These are phyloP conservation scores for Hybognathus amarus DNA, from an alignment of 2,797 vertebrate species.

Conservation along the genomic window DNA sequence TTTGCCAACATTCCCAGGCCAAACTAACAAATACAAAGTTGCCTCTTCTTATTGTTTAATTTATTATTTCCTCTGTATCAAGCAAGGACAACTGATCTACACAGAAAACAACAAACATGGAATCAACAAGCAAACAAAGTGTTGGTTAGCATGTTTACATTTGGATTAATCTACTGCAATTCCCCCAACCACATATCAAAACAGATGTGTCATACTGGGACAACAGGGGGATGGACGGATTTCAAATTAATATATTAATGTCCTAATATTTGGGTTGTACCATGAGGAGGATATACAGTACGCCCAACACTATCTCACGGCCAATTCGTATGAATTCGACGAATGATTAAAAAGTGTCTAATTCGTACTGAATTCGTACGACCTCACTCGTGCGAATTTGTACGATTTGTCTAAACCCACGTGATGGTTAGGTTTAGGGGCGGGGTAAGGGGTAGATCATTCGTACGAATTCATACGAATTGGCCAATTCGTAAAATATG, in stretches of 20 bases:
- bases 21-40: constrained; percentile 15
- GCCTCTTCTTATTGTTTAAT: constrained; percentile 18
- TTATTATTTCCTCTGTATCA: constrained; percentile 39
- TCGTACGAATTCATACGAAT: too few species aligned
- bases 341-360: too few species aligned
- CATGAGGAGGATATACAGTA: neutral
- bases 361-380: too few species aligned
- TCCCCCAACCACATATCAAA: constrained; percentile 2
- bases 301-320: too few species aligned
- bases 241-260: neutral
- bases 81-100: constrained; percentile 37
- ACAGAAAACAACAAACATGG: neutral
- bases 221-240: neutral
- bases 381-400: too few species aligned
- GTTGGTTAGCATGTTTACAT: constrained; percentile 14
- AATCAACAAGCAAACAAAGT: neutral
- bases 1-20: constrained; percentile 20
- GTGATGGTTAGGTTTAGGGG: too few species aligned
- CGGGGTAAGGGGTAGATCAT: too few species aligned
- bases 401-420: too few species aligned
- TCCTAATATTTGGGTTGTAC: constrained; percentile 3
- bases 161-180: constrained; percentile 28
- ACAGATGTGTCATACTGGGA: neutral
- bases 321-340: too few species aligned
- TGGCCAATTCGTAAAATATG: too few species aligned